Base-by-base conservation (phyloP, 2,113 vertebrate genomes). In the Lates calcarifer region DNA sequence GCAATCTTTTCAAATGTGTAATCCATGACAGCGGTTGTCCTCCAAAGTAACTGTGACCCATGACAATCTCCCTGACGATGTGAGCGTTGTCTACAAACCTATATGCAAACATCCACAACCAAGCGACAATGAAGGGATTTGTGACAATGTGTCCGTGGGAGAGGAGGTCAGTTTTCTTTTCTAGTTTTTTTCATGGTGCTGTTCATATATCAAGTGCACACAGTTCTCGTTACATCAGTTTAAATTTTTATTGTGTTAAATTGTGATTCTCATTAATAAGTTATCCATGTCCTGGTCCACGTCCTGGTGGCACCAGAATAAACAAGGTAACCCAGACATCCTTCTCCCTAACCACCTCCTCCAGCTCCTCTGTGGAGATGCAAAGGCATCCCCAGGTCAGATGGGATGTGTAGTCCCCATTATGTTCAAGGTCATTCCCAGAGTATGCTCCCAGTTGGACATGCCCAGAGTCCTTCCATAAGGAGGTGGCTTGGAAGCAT, bases 11-110 rank as follows among this genome's bases (percentile, higher is more conserved):
- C 6, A 47, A 37, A 62, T 87, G 2, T 78, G 15, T 79, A 11
- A 61, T 61, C 71, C 14, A 57, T 49, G 12, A 24, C 94, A 99
- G 98, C 96, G 94, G 69, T 92, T 99, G 29, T 98, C 98, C 47
- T 99, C 98, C 0, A 95, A 93, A 82, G 96, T 99, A 26, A 98
- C 97, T 35, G 41, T 99, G 91, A 96, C 96, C 0, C 97, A 98
- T 69, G 92, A 91, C 18, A 26, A 58, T 22, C 88, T 98, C 24
- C 96, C 95, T 0, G 91, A 96, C 0, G 63, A 85, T 6, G 88
- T 99, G 47, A 95, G 84, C 39, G 93, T 99, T 69, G 87, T 89
- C 62, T 99, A 97, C 6, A 95, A 93, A 47, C 98, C 98, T 41
- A 41, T 41, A 41, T 41, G 98, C 82, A 1, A 12, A 0, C 57